Base-by-base conservation (phyloP, 2,113 vertebrate genomes). In the Leiothrix lutea region DNA sequence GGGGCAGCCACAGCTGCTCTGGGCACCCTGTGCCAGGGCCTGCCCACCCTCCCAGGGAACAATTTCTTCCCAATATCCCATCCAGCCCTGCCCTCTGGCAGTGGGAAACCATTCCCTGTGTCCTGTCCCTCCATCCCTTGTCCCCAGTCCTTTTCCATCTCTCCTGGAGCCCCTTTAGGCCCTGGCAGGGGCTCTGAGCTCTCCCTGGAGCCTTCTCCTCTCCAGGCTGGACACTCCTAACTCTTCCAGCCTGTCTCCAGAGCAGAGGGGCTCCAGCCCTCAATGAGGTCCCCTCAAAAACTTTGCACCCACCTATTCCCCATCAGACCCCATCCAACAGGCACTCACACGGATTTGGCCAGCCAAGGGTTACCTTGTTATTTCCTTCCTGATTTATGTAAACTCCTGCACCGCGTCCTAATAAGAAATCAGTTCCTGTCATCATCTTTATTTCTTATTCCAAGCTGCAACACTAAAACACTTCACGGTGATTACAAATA, bases 401-500 rank as follows among this genome's bases (percentile, higher is more conserved):
- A 95, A 96, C 95, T 86, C 87, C 83, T 22, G 85, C 78, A 80
- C 88, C n/a, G 1, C 58, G 18, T 64, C 83, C 95, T 96, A 96
- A 85, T 88, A 97, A 96, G 96, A 97, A 97, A 96, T 96, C 95
- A 75, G 84, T 92, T 97, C 95, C 91, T 89, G 94, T 94, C 96
- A 96, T 96, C 96, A 87, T 88, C 94, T 93, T 90, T 88, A 87
- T 84, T 95, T 90, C 92, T 97, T 86, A 96, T 97, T 97, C 93
- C 91, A 65, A 95, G 80, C 94, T 90, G 86, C 95, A 93, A 90
- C 88, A 84, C 93, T 97, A 90, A 97, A 97, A 93, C 91, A 95
- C 87, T 98, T 97, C 61, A 96, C 62, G 62, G 97, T 82, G 83
- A 97, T 98, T 98, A 97, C 97, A 96, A 98, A 97, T 69, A 98